A percentile compares a stretch with the other conserved stretches of the same genome.
These are phyloP conservation scores for Diachasma alloeum DNA, from an alignment of 1,140 invertebrate genomes.

Conservation along the genomic window DNA sequence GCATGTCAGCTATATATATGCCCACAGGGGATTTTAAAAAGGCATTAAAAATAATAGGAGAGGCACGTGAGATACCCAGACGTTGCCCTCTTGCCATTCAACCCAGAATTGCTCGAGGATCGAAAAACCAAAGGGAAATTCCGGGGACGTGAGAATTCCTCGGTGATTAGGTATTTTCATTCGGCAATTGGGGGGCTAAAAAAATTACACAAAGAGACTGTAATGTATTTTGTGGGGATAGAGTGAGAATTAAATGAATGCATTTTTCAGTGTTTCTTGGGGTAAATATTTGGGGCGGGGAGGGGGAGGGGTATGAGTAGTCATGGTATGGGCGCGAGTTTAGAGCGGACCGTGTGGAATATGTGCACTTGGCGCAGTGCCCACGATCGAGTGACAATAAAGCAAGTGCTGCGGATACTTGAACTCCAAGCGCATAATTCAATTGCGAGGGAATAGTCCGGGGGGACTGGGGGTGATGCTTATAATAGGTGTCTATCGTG, in stretches of 20 bases:
- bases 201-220: neutral
- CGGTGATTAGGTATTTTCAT: neutral
- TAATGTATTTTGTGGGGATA: neutral
- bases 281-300: neutral
- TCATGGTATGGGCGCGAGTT: conserved; percentile 6
- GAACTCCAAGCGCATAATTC: conserved; percentile 1
- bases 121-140: neutral
- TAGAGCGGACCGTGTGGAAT: neutral
- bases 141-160: neutral
- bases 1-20: too few species aligned
- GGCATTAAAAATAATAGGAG: neutral
- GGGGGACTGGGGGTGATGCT: neutral
- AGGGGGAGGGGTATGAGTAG: neutral
- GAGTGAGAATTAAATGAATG: neutral
- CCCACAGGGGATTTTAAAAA: too few species aligned
- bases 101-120: neutral
- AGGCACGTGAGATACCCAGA: neutral
- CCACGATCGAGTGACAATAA: conserved; percentile 4
- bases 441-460: neutral
- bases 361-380: neutral
- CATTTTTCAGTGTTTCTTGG: neutral
- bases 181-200: neutral
- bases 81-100: neutral
- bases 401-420: conserved; percentile 9
- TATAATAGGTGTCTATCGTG: neutral